These are phyloP conservation scores for Sternarchorhynchus goeldii DNA, from an alignment of 2,797 vertebrate species.

Conservation along the genomic window DNA sequence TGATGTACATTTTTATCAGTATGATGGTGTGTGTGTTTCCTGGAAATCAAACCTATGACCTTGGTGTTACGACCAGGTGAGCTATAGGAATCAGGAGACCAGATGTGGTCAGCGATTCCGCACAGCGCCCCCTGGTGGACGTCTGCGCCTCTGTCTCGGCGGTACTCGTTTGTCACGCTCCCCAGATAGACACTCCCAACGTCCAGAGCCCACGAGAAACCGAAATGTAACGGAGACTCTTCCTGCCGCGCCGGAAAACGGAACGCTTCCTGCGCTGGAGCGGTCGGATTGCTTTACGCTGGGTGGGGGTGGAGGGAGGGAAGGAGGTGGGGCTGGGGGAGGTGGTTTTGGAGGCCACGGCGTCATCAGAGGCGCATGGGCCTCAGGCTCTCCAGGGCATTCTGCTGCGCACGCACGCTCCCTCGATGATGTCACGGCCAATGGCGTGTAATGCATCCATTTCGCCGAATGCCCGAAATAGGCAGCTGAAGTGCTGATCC, in stretches of 20 bases:
- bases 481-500: slow-evolving; percentile 41
- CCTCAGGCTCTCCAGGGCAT: slow-evolving; percentile 35
- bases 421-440: slow-evolving; percentile 43
- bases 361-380: too few relatives aligned
- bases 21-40: too few relatives aligned
- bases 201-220: slow-evolving; percentile 24
- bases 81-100: too few relatives aligned
- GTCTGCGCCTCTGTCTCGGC: too few relatives aligned
- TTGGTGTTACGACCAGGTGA: too few relatives aligned
- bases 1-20: too few relatives aligned
- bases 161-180: not conserved
- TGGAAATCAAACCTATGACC: too few relatives aligned
- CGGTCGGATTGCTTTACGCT: slow-evolving; percentile 72
- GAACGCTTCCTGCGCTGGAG: slow-evolving; percentile 46
- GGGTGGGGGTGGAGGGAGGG: slow-evolving; percentile 68
- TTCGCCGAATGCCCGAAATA: slow-evolving; percentile 44
- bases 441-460: slow-evolving; percentile 45
- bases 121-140: too few relatives aligned
- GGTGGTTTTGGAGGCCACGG: slow-evolving; percentile 48
- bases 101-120: too few relatives aligned
- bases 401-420: slow-evolving; percentile 26
- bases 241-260: slow-evolving; percentile 63
- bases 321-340: slow-evolving; percentile 58
- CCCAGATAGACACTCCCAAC: slow-evolving; percentile 25
- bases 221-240: slow-evolving; percentile 65